phyloP scores from a whole-genome alignment of 2,888 invertebrate species.

The Gandaritis pyraliata region DNA sequence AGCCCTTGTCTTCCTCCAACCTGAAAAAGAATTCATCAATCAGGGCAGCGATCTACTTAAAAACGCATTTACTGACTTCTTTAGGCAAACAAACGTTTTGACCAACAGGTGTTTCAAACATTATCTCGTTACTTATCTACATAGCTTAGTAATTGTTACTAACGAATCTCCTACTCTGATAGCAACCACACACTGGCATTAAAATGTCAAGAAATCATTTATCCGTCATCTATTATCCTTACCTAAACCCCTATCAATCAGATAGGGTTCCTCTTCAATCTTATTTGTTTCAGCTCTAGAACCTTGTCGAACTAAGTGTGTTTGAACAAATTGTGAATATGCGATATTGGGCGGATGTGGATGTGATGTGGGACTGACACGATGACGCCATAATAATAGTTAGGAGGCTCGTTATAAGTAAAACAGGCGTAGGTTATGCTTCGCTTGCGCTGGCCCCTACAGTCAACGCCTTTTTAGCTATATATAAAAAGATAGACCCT shows the following conservation, averaged over 20 bases:
- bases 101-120: slow-evolving; percentile 41
- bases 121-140: slow-evolving; percentile 53
- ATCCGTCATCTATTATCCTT: slow-evolving; percentile 70
- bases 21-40: slow-evolving; percentile 73
- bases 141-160: slow-evolving; percentile 69
- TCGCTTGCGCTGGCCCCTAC: slow-evolving; percentile 68
- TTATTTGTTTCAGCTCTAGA: slow-evolving; percentile 46
- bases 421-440: slow-evolving; percentile 77
- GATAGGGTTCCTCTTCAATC: slow-evolving; percentile 52
- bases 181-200: slow-evolving; percentile 64
- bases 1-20: slow-evolving; percentile 59
- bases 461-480: slow-evolving; percentile 69
- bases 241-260: slow-evolving; percentile 48
- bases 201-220: slow-evolving; percentile 79
- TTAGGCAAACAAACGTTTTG: slow-evolving; percentile 56
- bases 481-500: slow-evolving; percentile 54
- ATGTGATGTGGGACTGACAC: slow-evolving; percentile 78
- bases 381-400: slow-evolving; percentile 81
- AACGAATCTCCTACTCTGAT: slow-evolving; percentile 63
- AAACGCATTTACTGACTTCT: slow-evolving; percentile 69
- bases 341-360: slow-evolving; percentile 76
- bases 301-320: slow-evolving; percentile 57
- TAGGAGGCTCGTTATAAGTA: slow-evolving; percentile 76
- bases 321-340: slow-evolving; percentile 67
- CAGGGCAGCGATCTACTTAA: slow-evolving; percentile 79